Percentiles rank a stretch among this genome's conserved stretches.
Evolutionary conservation across 2,888 invertebrate species (phyloP).

Genomic region (Nineta flava): DNA sequence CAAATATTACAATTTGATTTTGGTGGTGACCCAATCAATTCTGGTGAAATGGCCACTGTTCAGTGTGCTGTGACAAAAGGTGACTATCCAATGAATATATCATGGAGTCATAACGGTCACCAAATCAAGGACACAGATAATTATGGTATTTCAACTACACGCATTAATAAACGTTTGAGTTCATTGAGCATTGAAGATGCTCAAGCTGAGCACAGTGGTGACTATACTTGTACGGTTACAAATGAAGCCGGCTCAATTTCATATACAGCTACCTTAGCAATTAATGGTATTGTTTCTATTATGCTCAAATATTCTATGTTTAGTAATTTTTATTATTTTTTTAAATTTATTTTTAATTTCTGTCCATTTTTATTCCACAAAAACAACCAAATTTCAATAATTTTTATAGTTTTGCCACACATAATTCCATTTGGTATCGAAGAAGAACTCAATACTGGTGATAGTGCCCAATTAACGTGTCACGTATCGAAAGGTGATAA

Average conservation of each 20-base stretch:
- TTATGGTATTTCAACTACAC: conserved; percentile 24
- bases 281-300: conserved; percentile 9
- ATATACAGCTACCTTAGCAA: conserved; percentile 14
- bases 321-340: neutral
- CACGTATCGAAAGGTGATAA: conserved; percentile 46
- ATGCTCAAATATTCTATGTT: neutral
- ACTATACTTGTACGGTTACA: conserved; percentile 45
- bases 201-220: conserved; percentile 41
- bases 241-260: conserved; percentile 31
- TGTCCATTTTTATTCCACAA: neutral
- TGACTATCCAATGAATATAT: conserved; percentile 47
- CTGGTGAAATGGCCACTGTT: conserved; percentile 50
- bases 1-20: conserved; percentile 52
- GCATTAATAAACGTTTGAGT: conserved; percentile 33
- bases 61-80: conserved; percentile 55
- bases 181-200: conserved; percentile 46
- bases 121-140: conserved; percentile 12
- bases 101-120: conserved; percentile 39
- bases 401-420: conserved; percentile 38
- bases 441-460: conserved; percentile 28
- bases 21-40: conserved; percentile 39
- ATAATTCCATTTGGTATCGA: conserved; percentile 44
- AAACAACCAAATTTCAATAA: neutral
- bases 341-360: neutral
- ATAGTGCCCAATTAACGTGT: conserved; percentile 15